Conservation (phyloP, 2,113 vertebrate genomes). For the Pelecanus crispus region DNA sequence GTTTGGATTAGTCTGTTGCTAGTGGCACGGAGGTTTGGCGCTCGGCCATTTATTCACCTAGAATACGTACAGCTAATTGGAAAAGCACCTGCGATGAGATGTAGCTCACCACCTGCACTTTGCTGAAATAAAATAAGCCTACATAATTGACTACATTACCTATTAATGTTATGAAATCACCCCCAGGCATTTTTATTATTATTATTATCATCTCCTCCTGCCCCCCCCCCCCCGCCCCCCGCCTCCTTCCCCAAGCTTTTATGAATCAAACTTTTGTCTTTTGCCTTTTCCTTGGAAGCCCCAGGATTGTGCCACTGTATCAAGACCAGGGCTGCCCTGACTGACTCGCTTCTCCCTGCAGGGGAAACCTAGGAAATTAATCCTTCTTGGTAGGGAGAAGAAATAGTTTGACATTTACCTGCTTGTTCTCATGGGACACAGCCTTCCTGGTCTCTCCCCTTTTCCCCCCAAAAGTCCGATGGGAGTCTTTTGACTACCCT, state of each 20-base stretch:
- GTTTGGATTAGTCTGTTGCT: conserved; percentile 59
- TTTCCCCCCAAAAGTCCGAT: fast-evolving
- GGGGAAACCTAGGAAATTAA: not conserved
- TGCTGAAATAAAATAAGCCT: conserved; percentile 61
- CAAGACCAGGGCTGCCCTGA: not conserved
- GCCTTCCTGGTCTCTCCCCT: not conserved
- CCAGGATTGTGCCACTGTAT: not conserved
- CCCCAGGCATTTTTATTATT: conserved; percentile 31
- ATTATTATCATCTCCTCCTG: not conserved
- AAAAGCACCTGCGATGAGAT: conserved; percentile 60
- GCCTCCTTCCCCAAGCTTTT: not conserved
- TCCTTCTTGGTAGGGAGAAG: not conserved
- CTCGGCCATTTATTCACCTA: conserved; percentile 53
- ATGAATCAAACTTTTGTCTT: conserved; percentile 31
- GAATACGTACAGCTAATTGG: conserved; percentile 61
- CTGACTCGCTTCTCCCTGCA: not conserved
- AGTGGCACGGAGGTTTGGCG: conserved; percentile 36
- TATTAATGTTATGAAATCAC: conserved; percentile 62
- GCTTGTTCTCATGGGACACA: not conserved
- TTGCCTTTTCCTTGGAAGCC: conserved; percentile 4
- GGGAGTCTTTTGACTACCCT: not conserved
- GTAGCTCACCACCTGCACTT: conserved; percentile 63
- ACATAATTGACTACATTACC: conserved; percentile 58
- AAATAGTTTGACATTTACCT: not conserved
- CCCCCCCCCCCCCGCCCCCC: not conserved